Conservation (phyloP, 2,888 invertebrate genomes). For the Oegoconia quadripuncta region DNA sequence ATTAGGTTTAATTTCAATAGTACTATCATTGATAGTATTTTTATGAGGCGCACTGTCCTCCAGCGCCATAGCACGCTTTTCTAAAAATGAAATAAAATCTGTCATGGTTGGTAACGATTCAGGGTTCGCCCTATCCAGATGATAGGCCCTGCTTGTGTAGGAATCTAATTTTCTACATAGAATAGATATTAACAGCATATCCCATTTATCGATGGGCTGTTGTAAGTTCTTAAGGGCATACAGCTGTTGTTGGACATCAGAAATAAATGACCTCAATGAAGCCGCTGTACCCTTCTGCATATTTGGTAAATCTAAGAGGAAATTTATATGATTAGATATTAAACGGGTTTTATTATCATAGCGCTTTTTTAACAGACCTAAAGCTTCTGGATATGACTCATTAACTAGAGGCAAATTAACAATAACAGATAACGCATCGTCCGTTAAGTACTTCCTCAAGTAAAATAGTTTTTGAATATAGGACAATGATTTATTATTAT, state of each 20-base stretch:
- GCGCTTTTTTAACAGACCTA: constrained; percentile 8
- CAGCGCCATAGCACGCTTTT: constrained; percentile 7
- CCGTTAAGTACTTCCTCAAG: constrained; percentile 11
- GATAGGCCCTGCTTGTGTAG: constrained; percentile 12
- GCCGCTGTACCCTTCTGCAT: constrained; percentile 13
- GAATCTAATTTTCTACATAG: constrained; percentile 8
- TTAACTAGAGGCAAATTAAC: constrained; percentile 14
- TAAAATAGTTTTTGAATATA: constrained; percentile 16
- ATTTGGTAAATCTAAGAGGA: constrained; percentile 11
- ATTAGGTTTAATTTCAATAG: background rate
- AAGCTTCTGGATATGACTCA: constrained; percentile 11
- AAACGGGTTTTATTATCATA: constrained; percentile 13
- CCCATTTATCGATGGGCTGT: too few species aligned
- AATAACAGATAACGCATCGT: constrained; percentile 8
- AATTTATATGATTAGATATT: constrained; percentile 9
- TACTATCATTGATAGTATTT: too few species aligned
- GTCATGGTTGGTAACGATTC: constrained; percentile 5
- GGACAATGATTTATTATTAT: constrained; percentile 13
- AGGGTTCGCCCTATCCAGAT: constrained; percentile 9
- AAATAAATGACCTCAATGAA: constrained; percentile 5
- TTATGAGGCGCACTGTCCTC: background rate
- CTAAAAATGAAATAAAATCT: constrained; percentile 10
- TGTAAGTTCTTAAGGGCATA: constrained; percentile 10
- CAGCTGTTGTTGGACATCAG: constrained; percentile 9
- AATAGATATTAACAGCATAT: constrained; percentile 4